phyloP scores from a whole-genome alignment of 2,797 vertebrate species.

The Simalia tracyae region DNA sequence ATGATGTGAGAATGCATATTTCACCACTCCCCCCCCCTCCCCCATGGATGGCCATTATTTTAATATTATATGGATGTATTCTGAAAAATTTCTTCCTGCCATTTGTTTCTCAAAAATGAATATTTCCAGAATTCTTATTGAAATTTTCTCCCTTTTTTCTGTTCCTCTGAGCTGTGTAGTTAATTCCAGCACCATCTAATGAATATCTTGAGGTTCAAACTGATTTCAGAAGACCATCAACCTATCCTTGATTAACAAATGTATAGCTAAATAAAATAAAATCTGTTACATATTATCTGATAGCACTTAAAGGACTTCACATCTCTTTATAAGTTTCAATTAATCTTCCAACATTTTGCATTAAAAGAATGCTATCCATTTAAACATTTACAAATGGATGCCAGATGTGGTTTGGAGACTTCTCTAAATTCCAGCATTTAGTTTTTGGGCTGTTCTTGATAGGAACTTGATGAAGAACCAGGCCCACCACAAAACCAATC shows the following conservation, averaged over 20 bases:
- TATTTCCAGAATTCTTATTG: not conserved
- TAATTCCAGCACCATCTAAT: not conserved
- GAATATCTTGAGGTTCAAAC: slow-evolving; percentile 1
- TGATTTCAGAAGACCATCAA: slow-evolving; percentile 19
- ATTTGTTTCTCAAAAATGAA: slow-evolving; percentile 9
- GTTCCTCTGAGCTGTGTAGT: not conserved
- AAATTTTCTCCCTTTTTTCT: not conserved
- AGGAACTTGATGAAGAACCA: not conserved
- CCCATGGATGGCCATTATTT: slow-evolving; percentile 9
- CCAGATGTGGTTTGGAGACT: slow-evolving; percentile 11
- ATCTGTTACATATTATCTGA: slow-evolving; percentile 22
- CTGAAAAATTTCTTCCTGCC: not conserved
- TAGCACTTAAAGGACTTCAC: slow-evolving; percentile 3
- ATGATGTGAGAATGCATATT: not conserved
- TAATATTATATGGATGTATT: slow-evolving; percentile 19
- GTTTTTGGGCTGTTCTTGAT: not conserved
- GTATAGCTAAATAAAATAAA: slow-evolving; percentile 4
- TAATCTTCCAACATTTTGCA: slow-evolving; percentile 22
- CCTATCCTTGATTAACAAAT: slow-evolving; percentile 13
- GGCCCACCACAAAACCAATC: not conserved
- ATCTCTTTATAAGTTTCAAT: slow-evolving; percentile 23
- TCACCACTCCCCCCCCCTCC: not conserved
- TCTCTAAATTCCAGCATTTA: not conserved
- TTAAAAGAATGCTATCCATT: slow-evolving; percentile 15
- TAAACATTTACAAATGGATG: not conserved